Evolutionary conservation across 2,113 vertebrate species (phyloP), one percentile per base, ranked within the genome.

Genomic region (Hystrix brachyura): DNA sequence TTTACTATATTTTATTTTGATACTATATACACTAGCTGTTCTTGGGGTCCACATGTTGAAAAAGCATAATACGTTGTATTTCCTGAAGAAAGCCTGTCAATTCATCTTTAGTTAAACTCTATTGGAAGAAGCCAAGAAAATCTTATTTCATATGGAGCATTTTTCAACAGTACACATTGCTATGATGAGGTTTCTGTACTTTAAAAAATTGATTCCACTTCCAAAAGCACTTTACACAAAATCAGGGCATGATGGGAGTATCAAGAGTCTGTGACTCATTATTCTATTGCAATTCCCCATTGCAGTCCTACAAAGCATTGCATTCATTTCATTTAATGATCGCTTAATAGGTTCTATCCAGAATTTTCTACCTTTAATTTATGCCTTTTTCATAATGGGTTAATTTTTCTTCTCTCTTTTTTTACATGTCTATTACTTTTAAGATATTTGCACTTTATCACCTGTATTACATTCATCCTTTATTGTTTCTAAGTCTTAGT

Each of bases 121-220:
- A 43, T 0, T 87, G 57, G 21, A 90, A 84, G 38, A 84, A 55
- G 25, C 29, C 64, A 87, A 79, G 59, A 38, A 91, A 87, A 12
- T 57, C 27, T 2, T 67, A 57, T 48, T 87, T 93, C 4, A 46
- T 13, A 17, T 46, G 46, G 18, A 78, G 74, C 4, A 34, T 51
- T 74, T 91, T 90, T 69, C 71, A 94, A 2, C 5, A 74, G 32
- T 21, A 81, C 85, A 71, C 17, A 59, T 67, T 62, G 89, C 21
- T 94, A 23, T 91, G 60, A 87, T 60, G 71, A 81, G 62, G 11
- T 72, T 86, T 96, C 65, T 25, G 46, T 64, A 51, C n/a, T 67
- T 94, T 60, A 90, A 91, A 91, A 83, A 71, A 14, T 57, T 94
- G 48, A 76, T 71, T 94, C 32, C 29, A 89, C 10, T 90, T 95